Evolutionary conservation across 2,797 vertebrate species (phyloP).

Genomic region (Sebastes reedi): DNA sequence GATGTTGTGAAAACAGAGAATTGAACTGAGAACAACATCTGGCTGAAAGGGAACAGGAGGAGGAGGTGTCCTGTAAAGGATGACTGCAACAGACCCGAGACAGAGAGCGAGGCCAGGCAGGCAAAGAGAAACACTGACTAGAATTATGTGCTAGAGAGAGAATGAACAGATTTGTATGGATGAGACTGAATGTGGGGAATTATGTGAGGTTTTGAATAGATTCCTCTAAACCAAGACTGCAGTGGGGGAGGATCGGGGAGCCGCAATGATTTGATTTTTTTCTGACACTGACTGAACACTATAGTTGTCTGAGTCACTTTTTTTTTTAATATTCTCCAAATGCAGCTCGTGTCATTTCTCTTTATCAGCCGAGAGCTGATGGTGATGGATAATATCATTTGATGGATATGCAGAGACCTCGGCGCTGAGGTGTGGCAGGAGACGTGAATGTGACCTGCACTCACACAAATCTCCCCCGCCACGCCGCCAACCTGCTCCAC

Average conservation of each 20-base stretch:
- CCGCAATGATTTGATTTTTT: constrained; percentile 27
- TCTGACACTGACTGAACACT: constrained; percentile 47
- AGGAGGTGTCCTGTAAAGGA: constrained; percentile 41
- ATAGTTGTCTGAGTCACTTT: constrained; percentile 27
- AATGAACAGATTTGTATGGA: constrained; percentile 60
- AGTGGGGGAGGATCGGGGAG: constrained; percentile 13
- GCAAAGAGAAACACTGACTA: constrained; percentile 47
- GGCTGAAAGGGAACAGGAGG: constrained; percentile 39
- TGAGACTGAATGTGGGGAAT: constrained; percentile 52
- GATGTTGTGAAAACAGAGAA: constrained; percentile 23
- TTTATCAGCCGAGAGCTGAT: constrained; percentile 49
- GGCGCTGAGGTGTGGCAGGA: constrained; percentile 45
- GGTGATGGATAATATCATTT: constrained; percentile 65
- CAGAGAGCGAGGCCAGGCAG: constrained; percentile 44
- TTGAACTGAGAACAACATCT: constrained; percentile 33
- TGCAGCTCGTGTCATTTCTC: constrained; percentile 49
- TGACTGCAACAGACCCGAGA: constrained; percentile 50
- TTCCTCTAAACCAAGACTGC: constrained; percentile 50
- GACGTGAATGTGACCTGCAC: constrained; percentile 57
- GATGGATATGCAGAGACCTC: constrained; percentile 50
- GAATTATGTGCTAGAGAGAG: constrained; percentile 52
- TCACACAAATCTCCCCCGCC: constrained; percentile 44
- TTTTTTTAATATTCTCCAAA: constrained; percentile 34
- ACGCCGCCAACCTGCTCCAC: constrained; percentile 59
- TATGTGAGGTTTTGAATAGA: constrained; percentile 58